Evolutionary conservation across 1,140 invertebrate species (phyloP), one percentile per base, ranked within the genome.

Genomic region (Drosophila varians): DNA sequence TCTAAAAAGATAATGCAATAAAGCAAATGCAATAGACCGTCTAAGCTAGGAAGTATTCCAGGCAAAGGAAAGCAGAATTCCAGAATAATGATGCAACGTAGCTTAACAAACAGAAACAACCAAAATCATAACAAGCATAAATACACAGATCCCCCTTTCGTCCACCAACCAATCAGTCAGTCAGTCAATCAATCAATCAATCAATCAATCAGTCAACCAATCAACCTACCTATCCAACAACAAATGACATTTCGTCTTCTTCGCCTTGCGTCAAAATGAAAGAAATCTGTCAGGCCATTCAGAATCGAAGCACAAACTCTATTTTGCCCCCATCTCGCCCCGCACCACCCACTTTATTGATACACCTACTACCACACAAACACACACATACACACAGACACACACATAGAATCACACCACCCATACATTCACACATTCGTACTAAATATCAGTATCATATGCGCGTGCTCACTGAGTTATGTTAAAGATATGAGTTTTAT

Each of bases 381-480:
- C 23, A 52, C 34, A 56, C 43, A 64, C 46, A 62, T 18, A 45
- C n/a, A 47, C 26, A 25, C 31, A 46, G 9, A 51, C 14, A 54
- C 34, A 72, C 40, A n/a, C 25, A 28, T 47, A 26, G 45, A 47
- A 57, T n/a, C 19, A 43, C 71, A 9, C 23, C 49, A 34, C 57
- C 23, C 72, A 77, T 70, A 61, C 45, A 68, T 40, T 62, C 60
- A 69, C 61, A 66, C 64, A 74, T 74, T 74, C 71, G 64, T 71
- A 65, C 60, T 64, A 77, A 78, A 68, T 78, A 78, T 74, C 61
- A 70, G 52, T 62, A 64, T 76, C 66, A 82, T 65, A 49, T 53
- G 70, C 82, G 68, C 68, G 68, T 80, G 82, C 82, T 87, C 82
- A 87, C 60, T 87, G 77, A 74, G 61, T 86, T 84, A 84, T 86